Conservation (phyloP, 1,140 invertebrate genomes). For the Lepidurus arcticus region DNA sequence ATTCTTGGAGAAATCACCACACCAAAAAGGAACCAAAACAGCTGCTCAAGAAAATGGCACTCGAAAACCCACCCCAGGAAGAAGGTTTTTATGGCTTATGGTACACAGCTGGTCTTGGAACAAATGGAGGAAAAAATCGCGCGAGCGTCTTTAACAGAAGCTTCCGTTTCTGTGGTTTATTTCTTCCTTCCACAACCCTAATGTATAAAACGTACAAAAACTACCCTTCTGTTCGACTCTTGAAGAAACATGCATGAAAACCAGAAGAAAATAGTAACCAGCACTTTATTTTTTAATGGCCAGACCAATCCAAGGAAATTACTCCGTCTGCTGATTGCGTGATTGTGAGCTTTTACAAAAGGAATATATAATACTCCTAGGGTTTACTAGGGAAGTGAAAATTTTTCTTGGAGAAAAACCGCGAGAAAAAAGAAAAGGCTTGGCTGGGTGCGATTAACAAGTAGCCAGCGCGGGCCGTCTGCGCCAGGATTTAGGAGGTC, state of each 20-base stretch:
- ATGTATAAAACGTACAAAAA: too few relatives aligned
- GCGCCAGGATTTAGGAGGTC: slow-evolving; percentile 28
- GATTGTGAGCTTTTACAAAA: too few relatives aligned
- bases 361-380: too few relatives aligned
- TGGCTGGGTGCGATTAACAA: neutral
- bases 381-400: too few relatives aligned
- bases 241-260: too few relatives aligned
- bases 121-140: neutral
- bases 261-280: too few relatives aligned
- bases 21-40: neutral
- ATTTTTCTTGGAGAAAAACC: too few relatives aligned
- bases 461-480: neutral
- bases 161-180: slow-evolving; percentile 18
- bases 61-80: neutral
- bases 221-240: too few relatives aligned
- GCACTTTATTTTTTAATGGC: too few relatives aligned
- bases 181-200: neutral
- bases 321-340: too few relatives aligned
- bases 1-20: neutral
- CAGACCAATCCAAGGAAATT: too few relatives aligned
- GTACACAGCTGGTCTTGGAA: slow-evolving; percentile 17
- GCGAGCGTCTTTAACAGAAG: neutral
- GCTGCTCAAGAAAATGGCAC: slow-evolving; percentile 1
- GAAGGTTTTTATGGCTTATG: slow-evolving; percentile 13
- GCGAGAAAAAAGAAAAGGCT: too few relatives aligned